Conservation (phyloP, 2,113 vertebrate genomes). For the Romanogobio albipinnatus region DNA sequence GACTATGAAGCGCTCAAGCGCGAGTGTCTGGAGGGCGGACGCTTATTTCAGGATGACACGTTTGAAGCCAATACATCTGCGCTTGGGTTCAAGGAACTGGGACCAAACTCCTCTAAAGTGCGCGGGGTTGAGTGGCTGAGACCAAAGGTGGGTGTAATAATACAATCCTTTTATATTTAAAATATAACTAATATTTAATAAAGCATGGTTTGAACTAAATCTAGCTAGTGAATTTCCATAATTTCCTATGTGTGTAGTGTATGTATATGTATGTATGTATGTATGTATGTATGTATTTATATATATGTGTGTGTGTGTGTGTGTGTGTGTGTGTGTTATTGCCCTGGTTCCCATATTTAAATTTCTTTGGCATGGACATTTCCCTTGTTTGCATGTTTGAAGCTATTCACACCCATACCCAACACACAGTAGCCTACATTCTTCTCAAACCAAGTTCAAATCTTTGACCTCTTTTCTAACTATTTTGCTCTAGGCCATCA, state of each 20-base stretch:
- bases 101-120: constrained; percentile 64
- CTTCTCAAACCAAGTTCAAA: neutral
- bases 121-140: constrained; percentile 62
- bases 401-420: neutral
- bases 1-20: constrained; percentile 65
- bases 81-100: constrained; percentile 71
- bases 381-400: neutral
- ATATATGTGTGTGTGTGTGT: too few relatives aligned
- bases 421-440: neutral
- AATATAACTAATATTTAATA: neutral
- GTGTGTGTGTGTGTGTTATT: too few relatives aligned
- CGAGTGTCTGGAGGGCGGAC: constrained; percentile 63
- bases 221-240: too few relatives aligned
- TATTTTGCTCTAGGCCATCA: neutral
- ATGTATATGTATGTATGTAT: too few relatives aligned
- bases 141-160: constrained; percentile 56
- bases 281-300: too few relatives aligned
- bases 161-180: neutral
- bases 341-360: too few relatives aligned
- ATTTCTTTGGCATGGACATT: neutral
- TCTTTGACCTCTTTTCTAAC: neutral
- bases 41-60: constrained; percentile 65
- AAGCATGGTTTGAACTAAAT: too few relatives aligned
- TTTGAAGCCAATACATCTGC: constrained; percentile 62
- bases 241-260: too few relatives aligned